Base-by-base conservation (phyloP, 2,888 invertebrate species). In the Bellardia bayeri region DNA sequence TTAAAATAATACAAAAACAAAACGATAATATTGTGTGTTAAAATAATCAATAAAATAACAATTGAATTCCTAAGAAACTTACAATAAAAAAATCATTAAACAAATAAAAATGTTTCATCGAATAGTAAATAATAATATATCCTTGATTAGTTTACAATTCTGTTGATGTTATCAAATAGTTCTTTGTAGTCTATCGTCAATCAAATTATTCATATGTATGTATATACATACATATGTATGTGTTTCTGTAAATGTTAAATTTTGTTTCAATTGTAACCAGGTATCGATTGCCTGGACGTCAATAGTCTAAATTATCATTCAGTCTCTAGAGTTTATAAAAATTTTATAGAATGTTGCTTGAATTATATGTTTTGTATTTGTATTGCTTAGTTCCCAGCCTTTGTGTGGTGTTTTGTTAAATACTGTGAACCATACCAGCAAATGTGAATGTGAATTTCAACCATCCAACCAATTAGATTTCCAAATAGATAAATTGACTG, bases 11-110 rank as follows among this genome's bases (percentile, higher is more conserved):
- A 49, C 7, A 51, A 61, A 58, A 58, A 68, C 45, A 71, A 58
- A 58, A 68, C 45, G 63, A 74, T 33, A 30, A 13, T 49, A 68
- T 58, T 13, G 13, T 66, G 63, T 64, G 33, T 71, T 58, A 30
- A 61, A 40, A 64, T 45, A 56, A 74, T 56, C 42, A 81, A 42
- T 23, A 13, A 56, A 64, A 42, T 63, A 79, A 86, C 45, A 81
- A 76, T 63, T 49, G 51, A 72, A 78, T 72, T 68, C 37, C 13
- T 58, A 69, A 37, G 42, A n/a, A 69, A 75, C 64, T 51, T 30
- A 76, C 69, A 80, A 49, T 33, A 56, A 9, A 86, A 71, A 30
- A 11, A 58, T 58, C 58, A 30, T 58, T 30, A 30, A 58, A 30
- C 56, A 56, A 56, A 14, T 23, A 14, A n/a, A 56, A 56, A 2